Conservation (phyloP, 2,113 vertebrate genomes). For the Hemiprocne comata region DNA sequence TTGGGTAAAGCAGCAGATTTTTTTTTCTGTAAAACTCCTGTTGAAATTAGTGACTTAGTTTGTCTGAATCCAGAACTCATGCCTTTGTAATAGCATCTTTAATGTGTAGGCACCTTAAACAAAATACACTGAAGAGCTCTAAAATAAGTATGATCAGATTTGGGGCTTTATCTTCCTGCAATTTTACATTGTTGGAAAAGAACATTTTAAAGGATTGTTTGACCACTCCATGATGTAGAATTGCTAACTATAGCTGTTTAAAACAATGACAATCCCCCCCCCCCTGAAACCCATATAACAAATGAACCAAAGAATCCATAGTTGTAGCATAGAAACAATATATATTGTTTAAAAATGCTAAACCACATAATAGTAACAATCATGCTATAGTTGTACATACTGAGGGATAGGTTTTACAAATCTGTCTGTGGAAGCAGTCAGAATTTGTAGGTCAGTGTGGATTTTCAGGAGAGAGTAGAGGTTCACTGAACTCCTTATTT, state of each 20-base stretch:
- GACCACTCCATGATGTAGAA: background rate
- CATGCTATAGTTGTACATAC: background rate
- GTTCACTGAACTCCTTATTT: background rate
- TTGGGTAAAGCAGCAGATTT: background rate
- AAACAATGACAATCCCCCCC: background rate
- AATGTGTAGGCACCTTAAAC: background rate
- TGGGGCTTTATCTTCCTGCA: background rate
- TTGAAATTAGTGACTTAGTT: background rate
- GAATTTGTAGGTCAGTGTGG: background rate
- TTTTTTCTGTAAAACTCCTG: fast-evolving
- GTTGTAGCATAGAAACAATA: background rate
- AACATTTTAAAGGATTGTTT: background rate
- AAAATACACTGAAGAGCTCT: background rate
- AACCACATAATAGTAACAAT: background rate
- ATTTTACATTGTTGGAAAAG: background rate
- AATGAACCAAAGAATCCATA: background rate
- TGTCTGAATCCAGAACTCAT: background rate
- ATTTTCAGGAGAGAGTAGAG: background rate
- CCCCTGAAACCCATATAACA: background rate
- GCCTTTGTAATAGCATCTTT: background rate
- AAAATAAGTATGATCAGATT: background rate
- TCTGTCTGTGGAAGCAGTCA: background rate
- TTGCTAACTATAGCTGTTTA: background rate
- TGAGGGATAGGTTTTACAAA: background rate
- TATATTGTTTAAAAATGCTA: background rate